Base-by-base conservation (phyloP, 30 jellyfish, hydroid and myxozoan species). In the Pseudorhiza aurosa region DNA sequence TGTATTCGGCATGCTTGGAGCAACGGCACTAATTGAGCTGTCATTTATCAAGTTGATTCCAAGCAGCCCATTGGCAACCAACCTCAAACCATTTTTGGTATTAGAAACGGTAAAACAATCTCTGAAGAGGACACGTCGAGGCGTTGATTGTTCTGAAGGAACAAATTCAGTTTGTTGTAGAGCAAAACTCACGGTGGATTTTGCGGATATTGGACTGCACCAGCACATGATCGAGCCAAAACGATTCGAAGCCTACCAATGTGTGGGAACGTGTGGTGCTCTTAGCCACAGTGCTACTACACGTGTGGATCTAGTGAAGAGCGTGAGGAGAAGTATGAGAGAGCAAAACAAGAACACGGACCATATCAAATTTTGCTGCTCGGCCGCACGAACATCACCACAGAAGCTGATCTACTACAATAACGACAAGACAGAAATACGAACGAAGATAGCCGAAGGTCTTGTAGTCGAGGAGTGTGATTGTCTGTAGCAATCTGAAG, bases 231-330 rank as follows among this genome's bases (percentile, higher is more conserved):
- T 80, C 5, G 84, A 80, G 42, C 91, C 91, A 46, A 56, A 80
- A 49, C 65, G 71, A 12, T 80, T 80, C 25, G 91, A 80, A 22
- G 91, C 91, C 7, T 80, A 64, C 47, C 91, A 80, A 12, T 80
- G 91, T 18, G 68, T 65, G 4, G 91, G 91, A 2, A 65, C 51
- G 2, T 80, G 91, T 19, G 91, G 91, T 2, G 35, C 91, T 29
- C 65, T 39, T 18, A 80, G 91, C 51, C 40, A 53, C 18, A 80
- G 81, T 45, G 35, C 68, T 36, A 33, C 84, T 22, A 43, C 91
- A 55, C 62, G 91, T 19, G 91, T 80, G 12, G 91, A 80, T 6
- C 65, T 80, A 27, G 46, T 80, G 24, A 80, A 80, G 43, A 47
- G 82, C 37, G 77, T 80, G 7, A 19, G 65, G 76, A 53, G 69